Conservation (phyloP, 2,113 vertebrate species). For the Grammomys surdaster region DNA sequence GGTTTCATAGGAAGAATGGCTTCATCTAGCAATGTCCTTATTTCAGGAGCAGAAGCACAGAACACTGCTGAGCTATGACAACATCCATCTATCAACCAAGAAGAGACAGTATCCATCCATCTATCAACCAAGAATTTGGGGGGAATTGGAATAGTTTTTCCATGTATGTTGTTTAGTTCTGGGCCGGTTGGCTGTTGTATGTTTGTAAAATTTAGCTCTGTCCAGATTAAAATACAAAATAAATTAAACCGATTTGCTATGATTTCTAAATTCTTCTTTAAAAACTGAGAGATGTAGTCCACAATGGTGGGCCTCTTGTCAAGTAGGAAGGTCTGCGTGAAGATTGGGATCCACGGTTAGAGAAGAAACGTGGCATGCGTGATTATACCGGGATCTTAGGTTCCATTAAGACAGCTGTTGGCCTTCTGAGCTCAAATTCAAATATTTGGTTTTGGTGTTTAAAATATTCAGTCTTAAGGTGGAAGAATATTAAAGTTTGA, state of each 20-base stretch:
- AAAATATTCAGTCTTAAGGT: not conserved
- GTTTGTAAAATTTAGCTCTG: not conserved
- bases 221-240: constrained; percentile 28
- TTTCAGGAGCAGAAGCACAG: constrained; percentile 40
- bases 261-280: constrained; percentile 23
- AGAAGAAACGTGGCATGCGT: not conserved
- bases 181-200: not conserved
- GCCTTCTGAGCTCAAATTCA: not conserved
- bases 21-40: not conserved
- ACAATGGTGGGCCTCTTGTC: not conserved
- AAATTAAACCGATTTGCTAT: not conserved
- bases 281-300: not conserved
- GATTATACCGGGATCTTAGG: not conserved
- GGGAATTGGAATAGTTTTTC: constrained; percentile 34
- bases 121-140: not conserved
- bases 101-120: not conserved
- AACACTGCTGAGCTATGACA: not conserved
- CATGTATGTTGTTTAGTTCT: not conserved
- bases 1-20: constrained; percentile 45
- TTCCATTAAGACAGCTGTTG: not conserved
- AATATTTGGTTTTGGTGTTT: not conserved
- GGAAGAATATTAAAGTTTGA: not conserved
- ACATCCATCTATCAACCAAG: not conserved
- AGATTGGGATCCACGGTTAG: not conserved
- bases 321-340: not conserved